Evolutionary conservation across 2,113 vertebrate genomes (phyloP).

Genomic region (Gopherus flavomarginatus): DNA sequence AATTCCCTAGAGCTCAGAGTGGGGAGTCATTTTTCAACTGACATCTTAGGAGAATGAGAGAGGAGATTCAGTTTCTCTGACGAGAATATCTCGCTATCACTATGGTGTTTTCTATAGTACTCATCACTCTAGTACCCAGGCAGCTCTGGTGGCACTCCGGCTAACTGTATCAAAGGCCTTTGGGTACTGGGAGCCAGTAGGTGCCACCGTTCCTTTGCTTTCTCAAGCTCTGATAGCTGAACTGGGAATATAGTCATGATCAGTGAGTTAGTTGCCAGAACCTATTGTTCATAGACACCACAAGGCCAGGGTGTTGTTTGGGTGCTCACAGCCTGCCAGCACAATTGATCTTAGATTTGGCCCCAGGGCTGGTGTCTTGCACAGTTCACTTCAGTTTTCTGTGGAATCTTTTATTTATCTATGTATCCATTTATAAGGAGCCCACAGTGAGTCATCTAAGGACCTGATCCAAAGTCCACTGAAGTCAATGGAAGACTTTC

Average conservation of each 20-base stretch:
- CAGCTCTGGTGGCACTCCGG: background rate
- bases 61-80: background rate
- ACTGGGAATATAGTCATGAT: background rate
- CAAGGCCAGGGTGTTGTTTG: background rate
- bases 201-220: background rate
- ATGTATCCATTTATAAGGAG: background rate
- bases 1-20: background rate
- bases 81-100: accelerated
- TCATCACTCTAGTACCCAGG: background rate
- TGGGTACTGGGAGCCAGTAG: background rate
- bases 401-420: background rate
- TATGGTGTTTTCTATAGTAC: accelerated
- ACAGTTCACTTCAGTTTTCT: background rate
- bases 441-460: background rate
- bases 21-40: background rate
- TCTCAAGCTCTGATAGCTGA: background rate
- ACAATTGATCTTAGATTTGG: background rate
- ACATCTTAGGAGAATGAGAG: background rate
- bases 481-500: background rate
- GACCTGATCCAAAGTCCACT: background rate
- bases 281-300: background rate
- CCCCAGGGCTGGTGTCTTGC: background rate
- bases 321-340: background rate
- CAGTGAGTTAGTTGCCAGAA: background rate
- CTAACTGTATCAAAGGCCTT: background rate